Evolutionary conservation across 2,797 vertebrate genomes (phyloP).

Genomic region (Cirrhinus mrigala): DNA sequence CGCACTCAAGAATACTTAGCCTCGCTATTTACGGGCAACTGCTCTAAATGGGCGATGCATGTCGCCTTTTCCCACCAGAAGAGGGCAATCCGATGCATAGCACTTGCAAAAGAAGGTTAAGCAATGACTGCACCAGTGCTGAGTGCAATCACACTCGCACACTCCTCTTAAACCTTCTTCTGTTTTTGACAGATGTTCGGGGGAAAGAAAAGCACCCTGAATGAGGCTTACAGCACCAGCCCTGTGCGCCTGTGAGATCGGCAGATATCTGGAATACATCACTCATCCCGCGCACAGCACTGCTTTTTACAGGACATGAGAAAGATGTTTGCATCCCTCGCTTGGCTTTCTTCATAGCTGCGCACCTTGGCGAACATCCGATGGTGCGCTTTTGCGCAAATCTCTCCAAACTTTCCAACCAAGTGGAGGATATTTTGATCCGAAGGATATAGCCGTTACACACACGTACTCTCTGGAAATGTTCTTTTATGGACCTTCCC

Average conservation of each 20-base stretch:
- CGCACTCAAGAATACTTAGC: background rate
- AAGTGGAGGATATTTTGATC: conserved; percentile 17
- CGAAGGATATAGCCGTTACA: background rate
- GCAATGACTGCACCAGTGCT: conserved; percentile 55
- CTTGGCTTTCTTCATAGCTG: conserved; percentile 26
- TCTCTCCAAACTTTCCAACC: conserved; percentile 42
- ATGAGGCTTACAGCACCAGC: conserved; percentile 1
- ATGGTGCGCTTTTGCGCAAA: conserved; percentile 40
- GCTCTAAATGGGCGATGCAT: background rate
- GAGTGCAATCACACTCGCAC: conserved; percentile 34
- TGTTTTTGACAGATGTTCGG: conserved; percentile 44
- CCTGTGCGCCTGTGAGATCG: conserved; percentile 12
- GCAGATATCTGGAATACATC: conserved; percentile 42
- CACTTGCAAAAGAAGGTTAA: conserved; percentile 49
- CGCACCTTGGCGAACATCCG: conserved; percentile 18
- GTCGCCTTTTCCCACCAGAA: conserved; percentile 69
- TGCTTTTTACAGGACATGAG: conserved; percentile 10
- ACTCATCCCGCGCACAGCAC: conserved; percentile 29
- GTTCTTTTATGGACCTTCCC: background rate
- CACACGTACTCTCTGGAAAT: background rate
- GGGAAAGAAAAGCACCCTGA: conserved; percentile 11
- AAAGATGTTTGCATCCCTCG: background rate
- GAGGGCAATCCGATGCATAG: conserved; percentile 72
- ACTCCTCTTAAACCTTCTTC: conserved; percentile 25
- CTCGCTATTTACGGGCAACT: background rate